Evolutionary conservation across 2,113 vertebrate species (phyloP).

Genomic region (Aphyosemion australe): DNA sequence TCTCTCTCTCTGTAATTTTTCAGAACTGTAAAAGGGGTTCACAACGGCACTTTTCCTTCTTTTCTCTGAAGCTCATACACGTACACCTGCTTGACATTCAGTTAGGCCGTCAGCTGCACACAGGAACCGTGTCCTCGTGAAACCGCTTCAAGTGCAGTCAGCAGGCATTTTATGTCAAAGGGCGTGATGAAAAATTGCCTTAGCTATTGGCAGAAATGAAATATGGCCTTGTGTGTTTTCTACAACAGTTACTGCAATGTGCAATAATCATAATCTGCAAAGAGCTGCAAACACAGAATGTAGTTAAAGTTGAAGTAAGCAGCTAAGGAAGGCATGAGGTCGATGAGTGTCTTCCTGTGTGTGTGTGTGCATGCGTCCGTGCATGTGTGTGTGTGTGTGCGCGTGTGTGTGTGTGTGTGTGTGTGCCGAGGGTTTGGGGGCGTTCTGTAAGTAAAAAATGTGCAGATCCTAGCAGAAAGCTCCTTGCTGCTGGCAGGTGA

Average conservation of each 20-base stretch:
- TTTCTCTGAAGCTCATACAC: neutral
- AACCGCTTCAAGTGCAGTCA: constrained; percentile 14
- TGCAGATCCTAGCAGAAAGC: constrained; percentile 57
- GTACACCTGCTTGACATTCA: constrained; percentile 33
- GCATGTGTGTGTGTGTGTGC: too few species aligned
- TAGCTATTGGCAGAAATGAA: constrained; percentile 42
- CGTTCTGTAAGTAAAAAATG: constrained; percentile 45
- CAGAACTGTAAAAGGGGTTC: constrained; percentile 1
- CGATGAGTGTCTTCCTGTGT: neutral
- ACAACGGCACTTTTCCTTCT: constrained; percentile 14
- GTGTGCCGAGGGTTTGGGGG: constrained; percentile 8
- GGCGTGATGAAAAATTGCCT: constrained; percentile 24
- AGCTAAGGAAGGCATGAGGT: neutral
- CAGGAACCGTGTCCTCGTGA: constrained; percentile 15
- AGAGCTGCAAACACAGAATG: neutral
- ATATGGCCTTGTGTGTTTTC: constrained; percentile 29
- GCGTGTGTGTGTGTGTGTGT: too few species aligned
- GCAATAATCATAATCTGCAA: neutral
- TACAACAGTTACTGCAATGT: neutral
- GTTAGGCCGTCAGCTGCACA: constrained; percentile 7
- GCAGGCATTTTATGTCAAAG: constrained; percentile 23
- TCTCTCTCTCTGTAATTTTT: neutral
- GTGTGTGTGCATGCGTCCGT: too few species aligned
- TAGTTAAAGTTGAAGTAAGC: neutral
- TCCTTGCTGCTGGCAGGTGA: constrained; percentile 33